Percentiles rank a stretch among this genome's conserved stretches.
phyloP scores from a whole-genome alignment of 2,113 vertebrate species.

The Chinchilla lanigera region DNA sequence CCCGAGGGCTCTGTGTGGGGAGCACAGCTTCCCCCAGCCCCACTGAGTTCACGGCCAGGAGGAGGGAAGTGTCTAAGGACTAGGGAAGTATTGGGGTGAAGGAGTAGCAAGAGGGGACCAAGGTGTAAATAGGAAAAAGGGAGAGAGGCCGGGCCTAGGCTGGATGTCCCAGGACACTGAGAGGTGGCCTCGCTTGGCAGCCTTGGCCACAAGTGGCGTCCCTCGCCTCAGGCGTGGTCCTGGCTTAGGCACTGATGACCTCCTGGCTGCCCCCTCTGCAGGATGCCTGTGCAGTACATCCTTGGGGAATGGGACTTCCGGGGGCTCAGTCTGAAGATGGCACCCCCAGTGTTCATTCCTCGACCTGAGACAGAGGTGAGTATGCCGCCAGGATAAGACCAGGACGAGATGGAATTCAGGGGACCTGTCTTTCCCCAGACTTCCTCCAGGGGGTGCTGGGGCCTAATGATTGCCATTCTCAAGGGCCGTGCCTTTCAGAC shows the following conservation, averaged over 20 bases:
- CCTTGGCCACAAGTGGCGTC: neutral
- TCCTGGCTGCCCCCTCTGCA: slow-evolving; percentile 68
- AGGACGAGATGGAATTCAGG: neutral
- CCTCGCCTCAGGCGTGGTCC: neutral
- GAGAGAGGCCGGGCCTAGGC: neutral
- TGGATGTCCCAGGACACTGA: neutral
- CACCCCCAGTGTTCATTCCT: slow-evolving; percentile 96
- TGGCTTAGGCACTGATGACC: neutral
- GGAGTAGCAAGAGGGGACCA: neutral
- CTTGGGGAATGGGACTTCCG: slow-evolving; percentile 98
- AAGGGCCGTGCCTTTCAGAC: neutral
- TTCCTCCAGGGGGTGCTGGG: slow-evolving; percentile 71
- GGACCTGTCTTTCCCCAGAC: neutral
- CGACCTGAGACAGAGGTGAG: slow-evolving; percentile 98
- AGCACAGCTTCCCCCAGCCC: neutral
- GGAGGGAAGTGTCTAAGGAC: neutral
- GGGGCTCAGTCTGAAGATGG: slow-evolving; percentile 95
- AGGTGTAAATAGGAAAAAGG: neutral
- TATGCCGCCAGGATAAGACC: neutral
- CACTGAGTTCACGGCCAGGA: neutral
- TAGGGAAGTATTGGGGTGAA: neutral
- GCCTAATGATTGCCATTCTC: neutral
- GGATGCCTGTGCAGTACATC: slow-evolving; percentile 97
- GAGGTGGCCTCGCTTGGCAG: neutral
- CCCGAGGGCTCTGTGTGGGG: neutral